Conservation (phyloP, 2,888 invertebrate species). For the Eilema sororculum region DNA sequence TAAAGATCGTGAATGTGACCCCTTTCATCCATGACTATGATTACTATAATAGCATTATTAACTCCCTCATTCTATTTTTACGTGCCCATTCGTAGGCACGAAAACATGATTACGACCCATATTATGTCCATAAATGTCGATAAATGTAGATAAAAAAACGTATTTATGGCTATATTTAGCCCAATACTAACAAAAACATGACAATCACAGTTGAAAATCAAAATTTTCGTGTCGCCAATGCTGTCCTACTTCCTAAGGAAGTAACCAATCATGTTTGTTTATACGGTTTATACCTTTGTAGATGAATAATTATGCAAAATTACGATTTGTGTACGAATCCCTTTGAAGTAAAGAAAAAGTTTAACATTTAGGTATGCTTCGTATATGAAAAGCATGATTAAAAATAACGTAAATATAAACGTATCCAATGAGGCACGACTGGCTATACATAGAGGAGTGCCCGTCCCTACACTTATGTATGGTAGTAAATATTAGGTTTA, state of each 20-base stretch:
- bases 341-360: constrained; percentile 12
- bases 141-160: constrained; percentile 9
- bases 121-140: constrained; percentile 2
- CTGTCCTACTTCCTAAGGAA: constrained; percentile 33
- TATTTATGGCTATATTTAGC: constrained; percentile 14
- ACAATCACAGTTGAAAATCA: constrained; percentile 21
- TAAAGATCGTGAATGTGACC: background rate
- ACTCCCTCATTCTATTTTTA: constrained; percentile 2
- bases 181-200: constrained; percentile 12
- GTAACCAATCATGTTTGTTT: constrained; percentile 43
- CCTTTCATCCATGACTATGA: background rate
- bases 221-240: constrained; percentile 23
- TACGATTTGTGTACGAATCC: background rate
- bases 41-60: constrained; percentile 7
- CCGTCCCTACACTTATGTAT: no score
- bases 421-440: no score
- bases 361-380: constrained; percentile 10
- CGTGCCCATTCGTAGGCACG: constrained; percentile 1
- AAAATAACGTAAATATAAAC: no score
- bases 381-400: no score
- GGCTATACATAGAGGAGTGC: no score
- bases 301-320: constrained; percentile 26
- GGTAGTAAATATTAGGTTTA: no score
- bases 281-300: constrained; percentile 40
- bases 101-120: constrained; percentile 13